Base-by-base conservation (phyloP, 2,888 invertebrate genomes). In the Lagria hirta region DNA sequence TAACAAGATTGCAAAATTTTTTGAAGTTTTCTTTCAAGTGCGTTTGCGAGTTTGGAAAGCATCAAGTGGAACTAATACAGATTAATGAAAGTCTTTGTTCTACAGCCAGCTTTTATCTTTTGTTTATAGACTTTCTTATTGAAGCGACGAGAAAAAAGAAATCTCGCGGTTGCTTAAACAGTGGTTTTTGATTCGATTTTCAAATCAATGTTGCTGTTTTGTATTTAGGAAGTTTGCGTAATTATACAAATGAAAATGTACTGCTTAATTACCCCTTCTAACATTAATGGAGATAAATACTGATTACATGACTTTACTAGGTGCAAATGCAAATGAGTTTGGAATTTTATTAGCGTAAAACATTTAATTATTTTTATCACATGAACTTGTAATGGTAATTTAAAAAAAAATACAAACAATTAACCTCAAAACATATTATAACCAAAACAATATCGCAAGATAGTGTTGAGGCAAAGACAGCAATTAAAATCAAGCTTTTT, bases 1-100 rank as follows among this genome's bases (percentile, higher is more conserved):
- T 14, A 43, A 35, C 29, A 30, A 37, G 38, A 28, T n/a, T n/a
- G n/a, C 33, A 24, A 20, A 18, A 32, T 35, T 35, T 34, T 35
- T 35, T n/a, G 30, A 43, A 23, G 35, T 35, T 47, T 44, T 38
- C 40, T 33, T 37, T 38, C 32, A 12, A 49, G 29, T 41, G 26
- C 30, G 30, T 40, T 32, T 29, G 40, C 16, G 32, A 29, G 42
- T 54, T 53, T 51, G 42, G 42, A 51, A 53, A 52, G 57, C 55
- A 55, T 55, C 53, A 51, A 54, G 49, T 50, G 53, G 57, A 58
- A 60, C 48, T 58, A 60, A 60, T 57, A 44, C 48, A 57, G 59
- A 60, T 60, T 58, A 55, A 60, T 58, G 56, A 54, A 53, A 51
- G 45, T 51, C 54, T 59, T 58, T 57, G 56, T 58, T 59, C 54